A percentile compares a stretch with the other conserved stretches of the same genome.
Conservation (phyloP, 2,888 invertebrate genomes). For the Cheilosia vernalis region DNA sequence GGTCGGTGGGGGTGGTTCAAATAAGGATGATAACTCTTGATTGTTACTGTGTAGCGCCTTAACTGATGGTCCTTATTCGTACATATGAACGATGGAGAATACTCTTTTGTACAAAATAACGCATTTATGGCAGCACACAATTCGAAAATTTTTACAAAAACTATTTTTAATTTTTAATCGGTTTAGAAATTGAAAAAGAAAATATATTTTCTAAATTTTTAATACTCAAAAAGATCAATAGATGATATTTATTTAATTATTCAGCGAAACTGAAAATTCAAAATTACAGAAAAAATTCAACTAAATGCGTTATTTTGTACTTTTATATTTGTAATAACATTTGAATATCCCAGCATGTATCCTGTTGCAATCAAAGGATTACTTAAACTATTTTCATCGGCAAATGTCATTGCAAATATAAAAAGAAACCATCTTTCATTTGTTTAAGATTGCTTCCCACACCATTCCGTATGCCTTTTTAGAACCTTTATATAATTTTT, state of each 20-base stretch:
- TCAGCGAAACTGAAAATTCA: neutral
- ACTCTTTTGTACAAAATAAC: conserved; percentile 82
- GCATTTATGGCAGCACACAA: conserved; percentile 81
- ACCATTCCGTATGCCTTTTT: conserved; percentile 84
- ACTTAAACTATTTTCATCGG: conserved; percentile 67
- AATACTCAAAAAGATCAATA: conserved; percentile 8
- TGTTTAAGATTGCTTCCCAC: conserved; percentile 84
- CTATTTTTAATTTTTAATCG: conserved; percentile 67
- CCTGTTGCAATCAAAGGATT: conserved; percentile 79
- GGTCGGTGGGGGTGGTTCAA: conserved; percentile 87
- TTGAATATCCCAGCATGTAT: conserved; percentile 73
- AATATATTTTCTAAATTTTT: conserved; percentile 1
- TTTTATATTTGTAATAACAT: conserved; percentile 81
- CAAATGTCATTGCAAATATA: conserved; percentile 79
- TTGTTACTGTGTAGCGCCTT: conserved; percentile 99
- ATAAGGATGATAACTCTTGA: conserved; percentile 98
- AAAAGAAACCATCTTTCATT: conserved; percentile 82
- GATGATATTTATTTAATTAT: neutral
- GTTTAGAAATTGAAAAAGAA: conserved; percentile 55
- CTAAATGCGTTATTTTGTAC: conserved; percentile 81
- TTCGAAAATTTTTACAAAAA: conserved; percentile 77
- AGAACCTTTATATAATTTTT: conserved; percentile 78
- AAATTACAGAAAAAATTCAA: conserved; percentile 20
- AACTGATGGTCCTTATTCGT: conserved; percentile 96
- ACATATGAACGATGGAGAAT: conserved; percentile 84